These are phyloP conservation scores for Schizotus pectinicornis DNA, from an alignment of 2,888 invertebrate species.

Conservation along the genomic window DNA sequence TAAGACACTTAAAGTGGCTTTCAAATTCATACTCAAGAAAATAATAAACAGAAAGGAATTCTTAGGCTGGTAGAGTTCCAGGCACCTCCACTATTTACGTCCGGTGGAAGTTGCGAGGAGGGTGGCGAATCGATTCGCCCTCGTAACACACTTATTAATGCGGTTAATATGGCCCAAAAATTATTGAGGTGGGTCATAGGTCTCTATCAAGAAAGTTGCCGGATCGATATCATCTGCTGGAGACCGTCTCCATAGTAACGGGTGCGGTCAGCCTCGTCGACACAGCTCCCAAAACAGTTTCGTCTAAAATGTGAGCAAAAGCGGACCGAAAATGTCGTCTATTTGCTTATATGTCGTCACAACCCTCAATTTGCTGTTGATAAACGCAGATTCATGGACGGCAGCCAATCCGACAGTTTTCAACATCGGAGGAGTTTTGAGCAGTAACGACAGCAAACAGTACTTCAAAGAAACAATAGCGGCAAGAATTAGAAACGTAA, in stretches of 20 bases:
- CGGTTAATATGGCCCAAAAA: no score
- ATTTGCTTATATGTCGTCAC: neutral
- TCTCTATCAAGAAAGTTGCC: neutral
- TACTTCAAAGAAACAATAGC: constrained; percentile 85
- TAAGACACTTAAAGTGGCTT: no score
- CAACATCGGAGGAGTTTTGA: constrained; percentile 92
- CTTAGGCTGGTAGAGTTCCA: no score
- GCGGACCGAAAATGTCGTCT: neutral
- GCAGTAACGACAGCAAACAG: constrained; percentile 78
- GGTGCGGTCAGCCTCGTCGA: constrained; percentile 38
- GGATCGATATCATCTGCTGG: constrained; percentile 45
- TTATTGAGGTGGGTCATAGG: neutral
- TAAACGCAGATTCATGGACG: constrained; percentile 42
- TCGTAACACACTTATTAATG: no score
- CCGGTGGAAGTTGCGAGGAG: no score
- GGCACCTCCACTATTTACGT: no score
- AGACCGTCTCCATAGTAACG: constrained; percentile 37
- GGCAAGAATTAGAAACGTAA: constrained; percentile 65
- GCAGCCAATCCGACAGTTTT: constrained; percentile 62
- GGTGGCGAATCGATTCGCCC: no score
- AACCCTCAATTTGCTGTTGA: constrained; percentile 1
- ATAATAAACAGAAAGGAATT: no score
- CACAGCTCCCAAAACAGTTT: neutral
- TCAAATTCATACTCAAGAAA: no score
- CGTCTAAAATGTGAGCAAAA: neutral